Evolutionary conservation across 2,797 vertebrate species (phyloP), one percentile per base, ranked within the genome.

Genomic region (Sebastes minor): DNA sequence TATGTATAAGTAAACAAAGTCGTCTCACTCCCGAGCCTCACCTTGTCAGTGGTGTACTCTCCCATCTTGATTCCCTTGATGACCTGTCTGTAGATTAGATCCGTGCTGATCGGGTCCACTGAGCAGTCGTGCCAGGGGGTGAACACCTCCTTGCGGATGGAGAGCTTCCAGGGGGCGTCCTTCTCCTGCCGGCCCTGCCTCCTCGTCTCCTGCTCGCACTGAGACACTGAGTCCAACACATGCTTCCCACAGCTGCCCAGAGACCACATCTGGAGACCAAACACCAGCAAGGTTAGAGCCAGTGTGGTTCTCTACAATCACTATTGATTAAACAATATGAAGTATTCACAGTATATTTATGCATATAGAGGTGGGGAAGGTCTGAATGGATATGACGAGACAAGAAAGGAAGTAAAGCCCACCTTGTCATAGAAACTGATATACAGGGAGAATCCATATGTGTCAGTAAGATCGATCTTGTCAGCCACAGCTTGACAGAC

Each of bases 101-200:
- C 94, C 0, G 98, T 99, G 95, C 97, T 97, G 88, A 97, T 16
- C 0, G 93, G 84, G 81, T 99, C 98, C 23, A 86, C 42, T 9
- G 33, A 87, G 87, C 95, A 96, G 91, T 96, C 90, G 8, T 99
- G 98, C 98, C 98, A 99, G 1, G 98, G 98, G 0, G 94, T 95
- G 87, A 99, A 99, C 86, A 98, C 93, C 78, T 99, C 97, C 89
- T 99, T 99, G 13, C 96, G 96, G 90, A 98, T 94, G 88, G 95
- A 96, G 22, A 99, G 88, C 2, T 88, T 94, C 97, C 97, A 99
- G 52, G 96, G 96, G 0, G 97, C 78, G 1, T 96, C 91, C 76
- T 95, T 96, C 71, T 97, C 97, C 0, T 93, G 92, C 1, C 81
- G 94, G 0, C 96, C 96, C n/a, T 91, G 94, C 81, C 96, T 96